phyloP scores from a whole-genome alignment of 1,140 invertebrate genomes.

The Tetramorium simillimum region DNA sequence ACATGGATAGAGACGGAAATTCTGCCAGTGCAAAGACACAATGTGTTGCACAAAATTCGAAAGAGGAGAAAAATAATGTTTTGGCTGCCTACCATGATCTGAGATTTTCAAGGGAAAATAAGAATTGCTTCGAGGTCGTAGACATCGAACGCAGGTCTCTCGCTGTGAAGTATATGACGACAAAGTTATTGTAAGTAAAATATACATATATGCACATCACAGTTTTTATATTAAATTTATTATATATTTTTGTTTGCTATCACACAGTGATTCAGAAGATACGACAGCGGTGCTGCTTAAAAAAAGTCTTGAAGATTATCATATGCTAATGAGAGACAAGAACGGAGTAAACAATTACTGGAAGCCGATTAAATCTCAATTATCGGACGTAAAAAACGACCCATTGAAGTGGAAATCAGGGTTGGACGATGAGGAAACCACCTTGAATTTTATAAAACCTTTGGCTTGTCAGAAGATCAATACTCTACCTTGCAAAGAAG shows the following conservation, averaged over 20 bases:
- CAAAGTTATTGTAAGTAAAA: conserved; percentile 74
- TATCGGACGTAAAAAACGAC: conserved; percentile 67
- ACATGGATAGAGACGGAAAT: neutral
- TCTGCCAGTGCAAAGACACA: neutral
- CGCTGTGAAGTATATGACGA: conserved; percentile 75
- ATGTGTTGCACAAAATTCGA: neutral
- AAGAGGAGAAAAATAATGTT: conserved; percentile 67
- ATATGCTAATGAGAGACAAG: conserved; percentile 65
- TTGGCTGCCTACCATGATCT: conserved; percentile 73
- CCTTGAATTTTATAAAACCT: conserved; percentile 72
- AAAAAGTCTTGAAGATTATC: conserved; percentile 73
- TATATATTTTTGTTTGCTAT: conserved; percentile 25
- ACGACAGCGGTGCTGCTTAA: conserved; percentile 67
- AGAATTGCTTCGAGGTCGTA: conserved; percentile 61
- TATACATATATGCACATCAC: neutral
- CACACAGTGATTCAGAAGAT: conserved; percentile 75
- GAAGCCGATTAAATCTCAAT: conserved; percentile 74
- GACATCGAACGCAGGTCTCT: conserved; percentile 76
- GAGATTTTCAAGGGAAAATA: conserved; percentile 75
- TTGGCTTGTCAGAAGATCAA: conserved; percentile 75
- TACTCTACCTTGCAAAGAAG: conserved; percentile 69
- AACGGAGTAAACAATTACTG: conserved; percentile 78
- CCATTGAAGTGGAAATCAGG: conserved; percentile 75
- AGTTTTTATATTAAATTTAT: neutral
- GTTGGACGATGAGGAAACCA: conserved; percentile 69